Evolutionary conservation across 2,113 vertebrate species (phyloP).

Genomic region (Neoarius graeffei): DNA sequence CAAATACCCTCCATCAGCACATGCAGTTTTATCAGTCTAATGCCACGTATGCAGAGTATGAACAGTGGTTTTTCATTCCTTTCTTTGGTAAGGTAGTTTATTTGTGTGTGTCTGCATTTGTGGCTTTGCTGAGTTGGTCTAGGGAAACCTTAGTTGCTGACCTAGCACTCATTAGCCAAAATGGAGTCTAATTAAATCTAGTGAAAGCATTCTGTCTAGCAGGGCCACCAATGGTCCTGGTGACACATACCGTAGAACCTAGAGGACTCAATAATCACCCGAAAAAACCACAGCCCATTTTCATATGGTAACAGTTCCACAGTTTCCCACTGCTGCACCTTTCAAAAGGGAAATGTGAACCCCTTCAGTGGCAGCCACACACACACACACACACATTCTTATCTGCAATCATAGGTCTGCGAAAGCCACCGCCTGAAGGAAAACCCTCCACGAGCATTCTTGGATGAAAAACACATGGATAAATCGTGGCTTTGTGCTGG

Average conservation of each 20-base stretch:
- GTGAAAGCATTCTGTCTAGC: slow-evolving; percentile 64
- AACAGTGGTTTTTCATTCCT: background rate
- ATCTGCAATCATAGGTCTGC: slow-evolving; percentile 56
- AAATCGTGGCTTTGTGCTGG: slow-evolving; percentile 60
- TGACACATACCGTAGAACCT: slow-evolving; percentile 57
- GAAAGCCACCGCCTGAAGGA: slow-evolving; percentile 64
- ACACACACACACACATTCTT: slow-evolving; percentile 60
- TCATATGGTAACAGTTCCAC: slow-evolving; percentile 70
- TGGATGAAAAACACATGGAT: slow-evolving; percentile 59
- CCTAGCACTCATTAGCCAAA: slow-evolving; percentile 69
- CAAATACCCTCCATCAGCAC: background rate
- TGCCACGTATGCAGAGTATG: background rate
- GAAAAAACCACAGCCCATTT: slow-evolving; percentile 58
- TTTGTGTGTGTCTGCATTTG: slow-evolving; percentile 36
- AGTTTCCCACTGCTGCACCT: slow-evolving; percentile 60
- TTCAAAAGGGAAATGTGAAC: slow-evolving; percentile 63
- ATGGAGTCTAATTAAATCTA: slow-evolving; percentile 68
- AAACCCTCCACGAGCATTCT: slow-evolving; percentile 56
- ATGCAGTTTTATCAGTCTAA: background rate
- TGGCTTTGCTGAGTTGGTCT: slow-evolving; percentile 35
- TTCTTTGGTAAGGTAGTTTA: slow-evolving; percentile 8
- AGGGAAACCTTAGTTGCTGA: slow-evolving; percentile 58
- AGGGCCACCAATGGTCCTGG: slow-evolving; percentile 60
- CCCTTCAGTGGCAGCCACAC: slow-evolving; percentile 44
- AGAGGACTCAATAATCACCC: slow-evolving; percentile 52